phyloP scores from a whole-genome alignment of 2,113 vertebrate genomes.

The Atherinomorus stipes region DNA sequence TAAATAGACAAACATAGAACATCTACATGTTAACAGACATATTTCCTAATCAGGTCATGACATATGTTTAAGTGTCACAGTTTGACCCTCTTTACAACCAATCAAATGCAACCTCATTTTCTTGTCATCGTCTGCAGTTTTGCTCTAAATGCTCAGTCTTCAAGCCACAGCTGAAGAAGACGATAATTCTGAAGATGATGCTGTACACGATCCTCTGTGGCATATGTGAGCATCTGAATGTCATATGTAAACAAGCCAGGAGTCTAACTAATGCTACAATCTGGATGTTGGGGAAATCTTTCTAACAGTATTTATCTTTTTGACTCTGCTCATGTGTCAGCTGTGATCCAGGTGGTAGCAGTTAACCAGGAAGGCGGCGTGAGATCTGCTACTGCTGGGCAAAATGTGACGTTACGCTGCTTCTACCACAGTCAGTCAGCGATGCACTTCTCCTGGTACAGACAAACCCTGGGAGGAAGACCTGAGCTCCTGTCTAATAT shows the following conservation, averaged over 20 bases:
- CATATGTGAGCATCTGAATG: constrained; percentile 29
- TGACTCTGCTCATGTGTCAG: constrained; percentile 21
- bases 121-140: too few relatives aligned
- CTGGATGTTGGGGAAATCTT: not conserved
- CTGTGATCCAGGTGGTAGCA: not conserved
- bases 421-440: constrained; percentile 47
- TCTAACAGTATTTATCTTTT: not conserved
- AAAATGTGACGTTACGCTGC: constrained; percentile 63
- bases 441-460: constrained; percentile 78
- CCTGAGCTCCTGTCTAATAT: constrained; percentile 61
- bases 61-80: too few relatives aligned
- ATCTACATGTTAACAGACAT: too few relatives aligned
- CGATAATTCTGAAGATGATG: too few relatives aligned
- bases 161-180: too few relatives aligned
- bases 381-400: constrained; percentile 29
- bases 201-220: constrained; percentile 26
- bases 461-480: constrained; percentile 47
- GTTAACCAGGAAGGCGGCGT: constrained; percentile 48
- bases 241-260: not conserved
- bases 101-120: too few relatives aligned
- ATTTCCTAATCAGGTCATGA: too few relatives aligned
- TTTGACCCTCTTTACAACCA: too few relatives aligned
- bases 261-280: not conserved
- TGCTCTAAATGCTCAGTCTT: too few relatives aligned
- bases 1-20: too few relatives aligned